A percentile compares a stretch with the other conserved stretches of the same genome.
phyloP scores from a whole-genome alignment of 2,888 invertebrate genomes.

The Arge pagana region DNA sequence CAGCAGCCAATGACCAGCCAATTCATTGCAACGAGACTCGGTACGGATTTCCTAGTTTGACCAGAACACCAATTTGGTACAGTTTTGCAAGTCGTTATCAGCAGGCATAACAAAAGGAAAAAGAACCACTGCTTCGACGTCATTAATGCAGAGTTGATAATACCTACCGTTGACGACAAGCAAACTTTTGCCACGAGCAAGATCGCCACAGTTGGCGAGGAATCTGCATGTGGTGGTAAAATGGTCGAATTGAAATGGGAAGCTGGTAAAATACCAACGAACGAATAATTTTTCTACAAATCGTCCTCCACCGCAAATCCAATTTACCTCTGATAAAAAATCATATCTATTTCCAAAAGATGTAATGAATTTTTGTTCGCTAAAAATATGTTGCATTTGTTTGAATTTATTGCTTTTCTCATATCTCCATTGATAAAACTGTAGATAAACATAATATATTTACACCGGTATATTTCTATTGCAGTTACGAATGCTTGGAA shows the following conservation, averaged over 20 bases:
- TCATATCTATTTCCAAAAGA: neutral
- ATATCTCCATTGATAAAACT: conserved; percentile 14
- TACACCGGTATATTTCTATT: conserved; percentile 23
- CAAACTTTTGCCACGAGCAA: conserved; percentile 65
- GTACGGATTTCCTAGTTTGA: conserved; percentile 56
- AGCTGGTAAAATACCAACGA: conserved; percentile 56
- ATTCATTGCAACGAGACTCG: conserved; percentile 58
- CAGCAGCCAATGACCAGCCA: conserved; percentile 63
- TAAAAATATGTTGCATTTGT: neutral
- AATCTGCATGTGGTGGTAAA: conserved; percentile 62
- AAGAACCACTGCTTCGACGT: conserved; percentile 68
- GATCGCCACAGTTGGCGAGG: conserved; percentile 65
- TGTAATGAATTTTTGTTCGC: neutral
- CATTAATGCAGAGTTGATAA: conserved; percentile 59
- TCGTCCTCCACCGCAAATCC: too few species aligned
- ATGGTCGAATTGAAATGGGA: conserved; percentile 62
- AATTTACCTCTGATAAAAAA: too few species aligned
- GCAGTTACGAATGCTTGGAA: conserved; percentile 20
- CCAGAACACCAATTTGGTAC: conserved; percentile 63
- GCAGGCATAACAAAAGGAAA: conserved; percentile 61
- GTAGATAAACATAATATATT: conserved; percentile 21
- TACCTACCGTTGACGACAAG: conserved; percentile 58
- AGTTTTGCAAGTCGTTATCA: conserved; percentile 67
- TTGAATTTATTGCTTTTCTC: conserved; percentile 20
- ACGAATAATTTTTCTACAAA: conserved; percentile 38